Evolutionary conservation across 2,797 vertebrate species (phyloP), one percentile per base, ranked within the genome.

Genomic region (Harpagifer antarcticus): DNA sequence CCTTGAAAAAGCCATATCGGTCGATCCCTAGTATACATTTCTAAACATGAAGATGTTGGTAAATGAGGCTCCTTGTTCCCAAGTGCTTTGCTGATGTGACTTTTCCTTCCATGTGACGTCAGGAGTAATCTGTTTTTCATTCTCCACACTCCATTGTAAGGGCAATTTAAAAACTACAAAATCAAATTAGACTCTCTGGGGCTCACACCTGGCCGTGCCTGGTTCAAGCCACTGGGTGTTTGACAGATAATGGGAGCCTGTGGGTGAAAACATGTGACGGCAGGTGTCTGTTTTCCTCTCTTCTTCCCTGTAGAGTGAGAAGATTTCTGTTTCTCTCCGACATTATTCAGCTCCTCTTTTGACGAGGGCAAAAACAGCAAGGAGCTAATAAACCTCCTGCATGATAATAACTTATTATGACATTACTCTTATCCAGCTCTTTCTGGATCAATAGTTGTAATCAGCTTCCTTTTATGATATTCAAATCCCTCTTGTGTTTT

Each of bases 391-490:
- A 86, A 89, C 58, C 68, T 59, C 68, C 37, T 52, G 61, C 60
- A 14, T 15, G 52, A 79, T 67, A 74, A 75, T 66, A 74, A 72
- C 53, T 80, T 68, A 48, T 37, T 65, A 79, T 67, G 33, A 53
- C 71, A n/a, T 58, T 6, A n/a, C 74, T 75, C 62, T 80, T 72
- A 71, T 86, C 65, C 54, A 31, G 53, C 67, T 74, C 63, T 70
- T 57, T 63, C 67, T 50, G 50, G 52, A 88, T 82, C 79, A 73
- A 50, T 81, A 43, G 60, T 49, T 80, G 78, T 81, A 88, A 92
- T 88, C 77, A 81, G 64, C 69, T 31, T 86, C 49, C 84, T 47
- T 47, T 77, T 47, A 68, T 80, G 64, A 68, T 69, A 81, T 80
- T 82, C 58, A 69, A 43, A 84, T 87, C 83, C 71, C 57, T 58